These are phyloP conservation scores for Taxidea taxus DNA, from an alignment of 2,113 vertebrate genomes.

Conservation along the genomic window DNA sequence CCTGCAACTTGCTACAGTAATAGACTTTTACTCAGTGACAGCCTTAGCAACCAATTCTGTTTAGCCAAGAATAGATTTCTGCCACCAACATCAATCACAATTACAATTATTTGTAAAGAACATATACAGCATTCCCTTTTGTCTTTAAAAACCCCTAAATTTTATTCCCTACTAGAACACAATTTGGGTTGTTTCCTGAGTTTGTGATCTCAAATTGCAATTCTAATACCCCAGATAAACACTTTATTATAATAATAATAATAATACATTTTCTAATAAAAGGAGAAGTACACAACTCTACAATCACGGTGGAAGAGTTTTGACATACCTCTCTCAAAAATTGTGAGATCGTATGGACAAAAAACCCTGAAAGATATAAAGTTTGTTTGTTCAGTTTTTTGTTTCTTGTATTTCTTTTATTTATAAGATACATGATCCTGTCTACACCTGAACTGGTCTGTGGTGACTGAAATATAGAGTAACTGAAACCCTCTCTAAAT, in stretches of 20 bases:
- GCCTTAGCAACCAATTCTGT: background rate
- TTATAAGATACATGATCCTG: background rate
- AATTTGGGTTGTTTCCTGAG: background rate
- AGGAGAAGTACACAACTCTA: background rate
- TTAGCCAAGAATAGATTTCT: background rate
- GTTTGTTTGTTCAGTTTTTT: background rate
- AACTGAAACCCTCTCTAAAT: background rate
- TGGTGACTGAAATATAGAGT: background rate
- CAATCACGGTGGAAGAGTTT: background rate
- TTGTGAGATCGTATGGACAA: background rate
- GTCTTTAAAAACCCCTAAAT: background rate
- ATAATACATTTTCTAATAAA: background rate
- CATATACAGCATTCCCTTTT: background rate
- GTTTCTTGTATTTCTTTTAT: background rate
- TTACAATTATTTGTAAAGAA: background rate
- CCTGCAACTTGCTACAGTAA: background rate
- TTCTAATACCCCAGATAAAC: background rate
- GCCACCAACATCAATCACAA: background rate
- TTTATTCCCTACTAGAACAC: background rate
- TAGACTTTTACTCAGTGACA: background rate
- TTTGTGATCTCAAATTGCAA: background rate
- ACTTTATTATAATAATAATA: background rate
- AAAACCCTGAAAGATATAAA: background rate
- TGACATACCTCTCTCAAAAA: background rate
- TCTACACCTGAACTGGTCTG: background rate